These are phyloP conservation scores for Rhagoletis zephyria DNA, from an alignment of 1,140 invertebrate genomes.

Conservation along the genomic window DNA sequence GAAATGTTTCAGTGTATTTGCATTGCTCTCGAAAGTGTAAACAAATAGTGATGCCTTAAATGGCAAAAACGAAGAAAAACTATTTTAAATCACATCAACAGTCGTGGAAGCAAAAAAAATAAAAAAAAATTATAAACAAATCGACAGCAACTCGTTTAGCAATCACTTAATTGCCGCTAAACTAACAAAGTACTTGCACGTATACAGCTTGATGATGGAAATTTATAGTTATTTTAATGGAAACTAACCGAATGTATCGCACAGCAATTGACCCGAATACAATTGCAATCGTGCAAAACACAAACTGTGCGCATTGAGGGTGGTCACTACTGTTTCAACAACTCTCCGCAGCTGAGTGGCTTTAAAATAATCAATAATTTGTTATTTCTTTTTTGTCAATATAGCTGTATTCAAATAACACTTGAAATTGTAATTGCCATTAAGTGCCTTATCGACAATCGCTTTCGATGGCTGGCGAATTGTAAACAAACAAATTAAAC, in stretches of 20 bases:
- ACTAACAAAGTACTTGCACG: not conserved
- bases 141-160: not conserved
- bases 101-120: not conserved
- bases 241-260: conserved; percentile 11
- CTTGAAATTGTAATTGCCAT: conserved; percentile 6
- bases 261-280: conserved; percentile 17
- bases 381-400: conserved; percentile 1
- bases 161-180: conserved; percentile 32
- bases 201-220: conserved; percentile 5
- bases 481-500: conserved; percentile 38
- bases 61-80: not conserved
- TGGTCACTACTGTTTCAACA: not conserved
- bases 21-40: not conserved
- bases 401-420: not conserved
- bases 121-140: too few relatives aligned
- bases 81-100: too few relatives aligned
- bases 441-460: conserved; percentile 32
- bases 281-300: conserved; percentile 14
- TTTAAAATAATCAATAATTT: conserved; percentile 34
- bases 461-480: not conserved
- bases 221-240: conserved; percentile 34
- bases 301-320: not conserved
- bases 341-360: not conserved
- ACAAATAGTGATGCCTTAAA: not conserved
- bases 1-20: not conserved